Evolutionary conservation across 2,797 vertebrate genomes (phyloP), one percentile per base, ranked within the genome.

Genomic region (Rhabdophis nuchalis): DNA sequence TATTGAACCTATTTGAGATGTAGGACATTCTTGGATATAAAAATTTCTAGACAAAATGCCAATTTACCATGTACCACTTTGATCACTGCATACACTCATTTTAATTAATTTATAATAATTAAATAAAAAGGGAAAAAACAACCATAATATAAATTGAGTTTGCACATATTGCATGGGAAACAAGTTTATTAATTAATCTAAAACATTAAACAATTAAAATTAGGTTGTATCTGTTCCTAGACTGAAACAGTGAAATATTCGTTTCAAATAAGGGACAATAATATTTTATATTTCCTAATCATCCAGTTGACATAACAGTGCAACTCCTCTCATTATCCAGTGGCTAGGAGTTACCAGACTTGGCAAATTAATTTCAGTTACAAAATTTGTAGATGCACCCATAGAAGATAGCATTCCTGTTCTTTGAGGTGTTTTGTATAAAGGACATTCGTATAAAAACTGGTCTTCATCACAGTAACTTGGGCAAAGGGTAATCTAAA

Each of bases 241-340:
- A 58, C 46, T 23, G 52, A 50, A 86, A 29, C 14, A n/a, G 1
- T 29, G 7, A 89, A 85, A 9, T 57, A 46, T 46, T 82, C 77
- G 25, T 46, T 36, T 56, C 64, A 46, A 11, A 46, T 46, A 87
- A 52, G 14, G 27, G n/a, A 29, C 20, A 41, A 41, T 46, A 82
- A 82, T 13, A 82, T 25, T 82, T 46, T 46, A 46, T 77, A 57
- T 1, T 46, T 89, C 54, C 96, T 93, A 94, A 52, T 96, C 96
- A 29, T 93, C 95, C 90, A 95, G 93, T 85, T 97, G 96, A 91
- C 97, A 97, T 18, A 97, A 93, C 86, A 97, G 13, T 13, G 97
- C 97, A 0, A 95, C 96, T 23, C 95, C 96, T 93, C 95, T 96
- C 32, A 91, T 95, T 82, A 96, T 92, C 97, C 97, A 97, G 88